Conservation (phyloP, 2,888 invertebrate species). For the Callosobruchus maculatus region DNA sequence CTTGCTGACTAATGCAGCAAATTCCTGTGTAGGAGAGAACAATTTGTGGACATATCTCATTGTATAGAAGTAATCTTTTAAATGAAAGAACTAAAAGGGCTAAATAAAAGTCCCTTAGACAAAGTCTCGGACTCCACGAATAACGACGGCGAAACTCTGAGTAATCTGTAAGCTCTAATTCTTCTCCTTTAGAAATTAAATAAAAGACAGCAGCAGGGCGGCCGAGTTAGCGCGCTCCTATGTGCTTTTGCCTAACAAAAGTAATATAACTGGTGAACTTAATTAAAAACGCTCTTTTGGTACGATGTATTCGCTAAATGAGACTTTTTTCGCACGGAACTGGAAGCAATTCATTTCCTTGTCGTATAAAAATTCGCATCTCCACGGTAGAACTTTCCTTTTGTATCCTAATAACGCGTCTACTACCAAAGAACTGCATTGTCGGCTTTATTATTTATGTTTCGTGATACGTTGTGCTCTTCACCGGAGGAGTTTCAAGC, state of each 20-base stretch:
- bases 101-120: neutral
- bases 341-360: neutral
- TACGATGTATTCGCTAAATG: neutral
- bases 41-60: neutral
- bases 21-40: neutral
- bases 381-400: neutral
- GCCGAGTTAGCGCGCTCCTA: neutral
- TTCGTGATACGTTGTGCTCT: neutral
- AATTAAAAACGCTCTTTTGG: neutral
- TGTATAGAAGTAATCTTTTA: neutral
- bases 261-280: neutral
- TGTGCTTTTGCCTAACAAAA: neutral
- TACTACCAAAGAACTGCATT: neutral
- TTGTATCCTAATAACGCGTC: neutral
- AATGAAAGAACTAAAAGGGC: neutral
- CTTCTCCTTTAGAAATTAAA: neutral
- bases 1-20: neutral
- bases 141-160: neutral
- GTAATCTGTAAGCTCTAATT: neutral
- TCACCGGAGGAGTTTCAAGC: neutral
- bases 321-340: neutral
- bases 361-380: neutral
- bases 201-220: neutral
- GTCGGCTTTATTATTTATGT: neutral
- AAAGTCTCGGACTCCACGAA: neutral